Conservation (phyloP, 2,113 vertebrate genomes). For the Castor canadensis region DNA sequence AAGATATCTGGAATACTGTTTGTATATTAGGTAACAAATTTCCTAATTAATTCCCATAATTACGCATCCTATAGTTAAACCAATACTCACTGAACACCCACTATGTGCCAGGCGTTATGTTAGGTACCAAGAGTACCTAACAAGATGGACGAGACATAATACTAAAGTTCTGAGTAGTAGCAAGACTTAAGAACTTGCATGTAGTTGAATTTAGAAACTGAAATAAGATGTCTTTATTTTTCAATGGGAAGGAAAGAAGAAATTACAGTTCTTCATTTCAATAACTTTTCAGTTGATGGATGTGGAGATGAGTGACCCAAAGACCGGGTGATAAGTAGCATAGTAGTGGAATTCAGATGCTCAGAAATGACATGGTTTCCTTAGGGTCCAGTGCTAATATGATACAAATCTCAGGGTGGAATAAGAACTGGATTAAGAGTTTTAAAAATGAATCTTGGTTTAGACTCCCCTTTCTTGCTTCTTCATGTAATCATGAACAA, state of each 20-base stretch:
- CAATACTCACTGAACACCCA: neutral
- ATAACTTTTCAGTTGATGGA: neutral
- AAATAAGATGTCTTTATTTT: neutral
- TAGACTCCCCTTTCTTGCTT: neutral
- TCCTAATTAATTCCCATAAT: neutral
- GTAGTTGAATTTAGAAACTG: constrained; percentile 21
- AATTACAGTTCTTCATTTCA: neutral
- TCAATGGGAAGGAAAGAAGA: neutral
- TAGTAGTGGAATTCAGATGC: neutral
- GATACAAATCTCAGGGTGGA: neutral
- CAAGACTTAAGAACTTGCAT: neutral
- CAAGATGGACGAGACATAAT: neutral
- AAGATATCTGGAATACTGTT: constrained; percentile 9
- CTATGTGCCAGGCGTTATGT: neutral
- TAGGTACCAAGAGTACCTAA: neutral
- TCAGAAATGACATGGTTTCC: neutral
- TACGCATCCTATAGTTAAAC: neutral
- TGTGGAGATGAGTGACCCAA: neutral
- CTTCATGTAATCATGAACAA: neutral
- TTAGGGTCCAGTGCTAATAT: neutral
- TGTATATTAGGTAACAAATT: neutral
- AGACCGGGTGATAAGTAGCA: neutral
- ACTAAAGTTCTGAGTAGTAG: neutral
- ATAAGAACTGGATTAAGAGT: neutral
- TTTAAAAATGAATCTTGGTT: neutral